Base-by-base conservation (phyloP, 2,888 invertebrate species). In the Autographa gamma region DNA sequence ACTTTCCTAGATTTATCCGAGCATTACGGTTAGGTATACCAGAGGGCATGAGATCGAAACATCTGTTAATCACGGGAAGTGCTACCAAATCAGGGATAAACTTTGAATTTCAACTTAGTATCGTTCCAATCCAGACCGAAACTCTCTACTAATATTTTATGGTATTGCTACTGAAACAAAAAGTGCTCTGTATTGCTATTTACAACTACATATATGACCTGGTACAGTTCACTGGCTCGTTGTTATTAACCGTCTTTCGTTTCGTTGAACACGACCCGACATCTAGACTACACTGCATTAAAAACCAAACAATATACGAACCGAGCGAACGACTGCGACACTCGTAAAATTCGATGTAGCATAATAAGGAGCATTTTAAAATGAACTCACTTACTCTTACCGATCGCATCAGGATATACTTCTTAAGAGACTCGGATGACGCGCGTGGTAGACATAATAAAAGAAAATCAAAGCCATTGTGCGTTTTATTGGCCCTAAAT, bases 381-480 rank as follows among this genome's bases (percentile, higher is more conserved):
- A 65, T 54, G 25, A 62, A 38, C 18, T 25, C 64, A 59, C 52
- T 58, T 48, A 68, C 32, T 32, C 60, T 66, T 64, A 48, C 58
- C 48, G 32, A 74, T 76, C 62, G 64, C 48, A 66, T 68, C 70
- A 60, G 69, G 67, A 71, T 74, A 76, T 67, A 65, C 48, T 38
- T 67, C 62, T 77, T 76, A 76, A 71, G 71, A 81, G 72, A 63
- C 69, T 67, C 67, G 78, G 69, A 85, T 88, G 89, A 89, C 90
- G 90, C 87, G 86, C 82, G 85, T 84, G 84, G 89, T 84, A 87
- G 86, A 89, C 85, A 87, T 86, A 90, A 90, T 91, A 91, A 92
- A 91, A 91, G 86, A 83, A 89, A 91, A 92, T 92, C 92, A 91
- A 92, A 90, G 90, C 88, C 77, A 88, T 91, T 89, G 88, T 87